Evolutionary conservation across 2,113 vertebrate genomes (phyloP).

Genomic region (Apodemus sylvaticus): DNA sequence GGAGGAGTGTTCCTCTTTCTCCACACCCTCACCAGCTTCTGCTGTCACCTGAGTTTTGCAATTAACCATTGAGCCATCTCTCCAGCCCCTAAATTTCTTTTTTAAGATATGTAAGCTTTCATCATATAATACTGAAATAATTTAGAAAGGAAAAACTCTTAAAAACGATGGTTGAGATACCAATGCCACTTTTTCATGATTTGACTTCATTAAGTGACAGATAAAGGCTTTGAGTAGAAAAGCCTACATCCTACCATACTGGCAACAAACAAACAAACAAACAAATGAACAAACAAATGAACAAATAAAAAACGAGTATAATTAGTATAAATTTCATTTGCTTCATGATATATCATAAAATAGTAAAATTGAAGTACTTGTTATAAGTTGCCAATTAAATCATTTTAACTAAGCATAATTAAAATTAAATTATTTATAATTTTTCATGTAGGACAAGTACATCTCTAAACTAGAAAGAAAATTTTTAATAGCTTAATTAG

Average conservation of each 20-base stretch:
- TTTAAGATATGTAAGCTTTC: not conserved
- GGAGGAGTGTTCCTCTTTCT: too few species aligned
- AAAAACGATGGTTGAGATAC: not conserved
- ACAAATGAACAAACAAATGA: not conserved
- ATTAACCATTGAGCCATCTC: not conserved
- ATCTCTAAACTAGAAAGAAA: slow-evolving; percentile 27
- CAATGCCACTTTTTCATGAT: not conserved
- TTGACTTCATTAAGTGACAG: not conserved
- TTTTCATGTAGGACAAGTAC: not conserved
- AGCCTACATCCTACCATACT: not conserved
- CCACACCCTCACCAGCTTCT: too few species aligned
- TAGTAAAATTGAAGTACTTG: slow-evolving; percentile 18
- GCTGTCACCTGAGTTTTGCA: not conserved
- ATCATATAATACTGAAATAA: not conserved
- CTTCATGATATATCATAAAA: slow-evolving; percentile 19
- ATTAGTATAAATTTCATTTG: slow-evolving; percentile 11
- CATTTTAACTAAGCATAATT: slow-evolving; percentile 39
- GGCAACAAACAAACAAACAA: not conserved
- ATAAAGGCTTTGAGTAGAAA: not conserved
- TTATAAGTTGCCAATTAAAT: slow-evolving; percentile 56
- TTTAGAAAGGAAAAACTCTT: not conserved
- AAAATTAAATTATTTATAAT: slow-evolving; percentile 52
- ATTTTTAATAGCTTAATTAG: slow-evolving; percentile 76
- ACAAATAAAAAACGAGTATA: not conserved
- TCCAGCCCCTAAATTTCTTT: not conserved